phyloP scores from a whole-genome alignment of 2,113 vertebrate species.

The Leucopsar rothschildi region DNA sequence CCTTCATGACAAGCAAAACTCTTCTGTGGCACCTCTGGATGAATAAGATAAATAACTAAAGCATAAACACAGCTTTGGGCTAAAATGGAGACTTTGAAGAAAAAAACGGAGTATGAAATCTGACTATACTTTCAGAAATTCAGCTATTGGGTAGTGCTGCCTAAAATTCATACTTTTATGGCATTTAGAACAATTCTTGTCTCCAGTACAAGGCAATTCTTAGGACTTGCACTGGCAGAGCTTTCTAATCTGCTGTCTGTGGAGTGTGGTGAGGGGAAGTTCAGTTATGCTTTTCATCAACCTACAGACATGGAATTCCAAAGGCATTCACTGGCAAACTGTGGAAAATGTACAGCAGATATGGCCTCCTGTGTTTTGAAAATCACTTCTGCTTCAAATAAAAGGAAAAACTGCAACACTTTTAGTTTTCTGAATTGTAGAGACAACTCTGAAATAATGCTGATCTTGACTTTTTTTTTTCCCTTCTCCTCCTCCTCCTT shows the following conservation, averaged over 20 bases:
- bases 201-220: not conserved
- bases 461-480: not conserved
- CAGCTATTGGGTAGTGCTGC: not conserved
- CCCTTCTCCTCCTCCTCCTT: not conserved
- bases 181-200: not conserved
- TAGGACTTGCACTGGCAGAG: not conserved
- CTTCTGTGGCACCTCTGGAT: not conserved
- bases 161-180: not conserved
- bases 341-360: not conserved
- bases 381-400: not conserved
- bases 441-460: not conserved
- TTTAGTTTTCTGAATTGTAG: not conserved
- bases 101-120: not conserved
- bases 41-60: not conserved
- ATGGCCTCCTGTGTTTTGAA: not conserved
- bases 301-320: not conserved
- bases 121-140: not conserved
- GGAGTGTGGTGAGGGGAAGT: not conserved
- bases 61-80: not conserved
- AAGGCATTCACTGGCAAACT: not conserved
- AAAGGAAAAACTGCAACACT: not conserved
- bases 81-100: not conserved
- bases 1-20: not conserved
- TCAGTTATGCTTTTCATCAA: not conserved
- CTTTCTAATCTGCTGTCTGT: not conserved